Conservation (phyloP, 1,140 invertebrate species). For the Psix sp. region DNA sequence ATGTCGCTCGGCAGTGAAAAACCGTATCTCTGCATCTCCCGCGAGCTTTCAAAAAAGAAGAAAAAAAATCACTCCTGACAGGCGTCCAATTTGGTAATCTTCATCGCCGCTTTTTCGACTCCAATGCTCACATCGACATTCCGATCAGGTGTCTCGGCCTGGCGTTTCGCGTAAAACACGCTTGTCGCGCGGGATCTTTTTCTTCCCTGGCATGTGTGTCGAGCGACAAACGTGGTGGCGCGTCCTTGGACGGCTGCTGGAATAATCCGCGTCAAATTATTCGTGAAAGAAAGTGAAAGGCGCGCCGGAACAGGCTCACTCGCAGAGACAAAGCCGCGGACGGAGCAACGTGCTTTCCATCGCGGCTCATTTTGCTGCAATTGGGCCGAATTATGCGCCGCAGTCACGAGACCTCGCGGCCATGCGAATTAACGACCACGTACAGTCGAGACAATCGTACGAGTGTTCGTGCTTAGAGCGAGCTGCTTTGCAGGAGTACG, state of each 20-base stretch:
- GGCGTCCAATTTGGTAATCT: too few relatives aligned
- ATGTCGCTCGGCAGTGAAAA: too few relatives aligned
- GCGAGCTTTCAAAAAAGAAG: too few relatives aligned
- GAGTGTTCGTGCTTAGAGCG: too few relatives aligned
- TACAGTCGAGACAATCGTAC: conserved; percentile 1
- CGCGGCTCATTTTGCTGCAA: conserved; percentile 30
- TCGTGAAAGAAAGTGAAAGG: conserved; percentile 65
- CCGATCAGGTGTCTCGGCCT: too few relatives aligned
- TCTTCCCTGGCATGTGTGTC: conserved; percentile 11
- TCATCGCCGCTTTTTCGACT: too few relatives aligned
- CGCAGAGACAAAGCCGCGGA: conserved; percentile 10
- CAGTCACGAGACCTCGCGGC: conserved; percentile 43
- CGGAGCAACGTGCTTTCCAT: conserved; percentile 29
- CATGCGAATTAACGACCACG: conserved; percentile 20
- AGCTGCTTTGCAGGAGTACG: too few relatives aligned
- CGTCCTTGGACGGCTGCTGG: conserved; percentile 43
- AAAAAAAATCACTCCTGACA: too few relatives aligned
- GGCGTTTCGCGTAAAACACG: conserved; percentile 4
- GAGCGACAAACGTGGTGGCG: conserved; percentile 4
- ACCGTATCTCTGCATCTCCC: too few relatives aligned
- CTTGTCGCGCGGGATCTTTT: conserved; percentile 17
- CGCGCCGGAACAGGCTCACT: conserved; percentile 53
- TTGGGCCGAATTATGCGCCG: conserved; percentile 36
- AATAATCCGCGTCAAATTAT: conserved; percentile 50
- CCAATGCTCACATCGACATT: too few relatives aligned